Evolutionary conservation across 1,140 invertebrate species (phyloP).

Genomic region (Drosophila insularis): DNA sequence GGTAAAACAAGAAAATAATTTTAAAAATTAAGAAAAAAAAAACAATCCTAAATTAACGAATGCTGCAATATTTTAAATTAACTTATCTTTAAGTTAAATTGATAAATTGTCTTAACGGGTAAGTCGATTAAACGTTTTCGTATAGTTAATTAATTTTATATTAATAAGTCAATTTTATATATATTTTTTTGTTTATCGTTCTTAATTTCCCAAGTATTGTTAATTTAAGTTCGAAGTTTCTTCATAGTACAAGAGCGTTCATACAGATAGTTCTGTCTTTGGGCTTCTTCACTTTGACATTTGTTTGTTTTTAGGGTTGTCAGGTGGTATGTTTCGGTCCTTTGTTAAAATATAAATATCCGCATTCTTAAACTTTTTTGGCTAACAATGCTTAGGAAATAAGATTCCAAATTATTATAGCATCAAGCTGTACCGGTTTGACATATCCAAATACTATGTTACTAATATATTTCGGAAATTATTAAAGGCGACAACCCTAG

Average conservation of each 20-base stretch:
- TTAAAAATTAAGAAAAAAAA: background rate
- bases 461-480: background rate
- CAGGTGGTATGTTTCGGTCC: slow-evolving; percentile 21
- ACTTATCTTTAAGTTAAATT: background rate
- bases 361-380: background rate
- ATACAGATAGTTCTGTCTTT: background rate
- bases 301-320: slow-evolving; percentile 65
- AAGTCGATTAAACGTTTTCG: background rate
- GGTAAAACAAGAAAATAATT: background rate
- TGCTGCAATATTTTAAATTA: background rate
- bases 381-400: background rate
- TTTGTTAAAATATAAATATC: background rate
- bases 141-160: background rate
- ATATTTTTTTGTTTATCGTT: background rate
- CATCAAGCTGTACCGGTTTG: background rate
- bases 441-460: background rate
- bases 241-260: background rate
- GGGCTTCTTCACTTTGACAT: background rate
- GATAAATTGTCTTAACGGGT: background rate
- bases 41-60: background rate
- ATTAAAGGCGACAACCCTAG: slow-evolving; percentile 37
- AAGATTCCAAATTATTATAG: background rate
- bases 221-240: background rate
- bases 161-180: background rate
- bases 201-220: background rate